Conservation (phyloP, 2,888 invertebrate genomes). For the Taphrorychus bicolor region DNA sequence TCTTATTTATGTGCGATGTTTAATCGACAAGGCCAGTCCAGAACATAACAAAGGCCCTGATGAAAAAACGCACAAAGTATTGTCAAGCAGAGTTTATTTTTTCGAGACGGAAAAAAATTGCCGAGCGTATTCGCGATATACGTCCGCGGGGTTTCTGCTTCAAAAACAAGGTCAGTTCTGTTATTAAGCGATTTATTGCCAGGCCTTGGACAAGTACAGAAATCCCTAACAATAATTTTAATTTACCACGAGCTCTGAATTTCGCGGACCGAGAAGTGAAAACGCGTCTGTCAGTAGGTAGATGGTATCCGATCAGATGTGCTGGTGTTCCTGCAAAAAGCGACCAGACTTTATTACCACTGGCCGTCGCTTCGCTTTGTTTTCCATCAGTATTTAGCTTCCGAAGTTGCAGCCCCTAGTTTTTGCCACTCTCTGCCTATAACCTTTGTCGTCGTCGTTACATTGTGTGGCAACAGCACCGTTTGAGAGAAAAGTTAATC, state of each 20-base stretch:
- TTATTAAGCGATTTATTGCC: slow-evolving; percentile 3
- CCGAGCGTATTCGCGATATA: not conserved
- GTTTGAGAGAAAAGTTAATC: too few relatives aligned
- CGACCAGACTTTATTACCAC: slow-evolving; percentile 35
- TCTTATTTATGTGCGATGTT: not conserved
- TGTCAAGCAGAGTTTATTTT: slow-evolving; percentile 14
- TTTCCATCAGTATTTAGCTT: slow-evolving; percentile 23
- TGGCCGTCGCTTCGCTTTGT: slow-evolving; percentile 16
- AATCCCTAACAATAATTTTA: not conserved
- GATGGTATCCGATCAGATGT: not conserved
- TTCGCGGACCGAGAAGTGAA: not conserved
- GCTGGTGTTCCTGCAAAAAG: slow-evolving; percentile 21
- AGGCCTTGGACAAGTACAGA: not conserved
- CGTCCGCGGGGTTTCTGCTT: not conserved
- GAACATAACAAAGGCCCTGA: not conserved
- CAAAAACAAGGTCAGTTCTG: slow-evolving; percentile 2
- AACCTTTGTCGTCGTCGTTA: slow-evolving; percentile 12
- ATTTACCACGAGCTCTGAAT: not conserved
- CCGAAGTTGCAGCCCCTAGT: slow-evolving; percentile 31
- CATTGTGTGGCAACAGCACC: not conserved
- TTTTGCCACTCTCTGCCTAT: slow-evolving; percentile 23
- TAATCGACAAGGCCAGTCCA: not conserved
- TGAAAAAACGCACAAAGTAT: slow-evolving; percentile 2
- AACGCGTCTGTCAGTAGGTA: not conserved
- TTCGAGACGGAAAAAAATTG: slow-evolving; percentile 15